Base-by-base conservation (phyloP, 2,888 invertebrate species). In the Acleris sparsana region DNA sequence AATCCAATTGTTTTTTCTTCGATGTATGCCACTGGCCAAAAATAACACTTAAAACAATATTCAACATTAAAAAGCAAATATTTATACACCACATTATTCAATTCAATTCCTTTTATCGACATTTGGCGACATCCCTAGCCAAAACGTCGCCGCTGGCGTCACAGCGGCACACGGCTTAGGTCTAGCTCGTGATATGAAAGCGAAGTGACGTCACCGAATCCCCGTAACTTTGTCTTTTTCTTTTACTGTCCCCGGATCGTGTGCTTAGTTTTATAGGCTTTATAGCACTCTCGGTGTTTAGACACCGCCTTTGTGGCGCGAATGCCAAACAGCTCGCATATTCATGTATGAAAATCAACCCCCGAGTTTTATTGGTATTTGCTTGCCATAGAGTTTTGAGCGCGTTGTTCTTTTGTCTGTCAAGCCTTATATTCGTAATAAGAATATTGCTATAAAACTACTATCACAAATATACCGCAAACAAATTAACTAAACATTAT, bases 261-360 rank as follows among this genome's bases (percentile, higher is more conserved):
- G 86, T 84, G 84, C 89, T 91, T 90, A 91, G 88, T 90, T 92
- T 91, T 89, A 90, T 86, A 85, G 84, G 88, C 90, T 92, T 90
- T 89, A 90, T 86, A 85, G 84, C 84, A 84, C 86, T 83, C 82
- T 64, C 73, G 80, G 80, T 84, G 88, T 85, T 88, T 85, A 87
- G 85, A 84, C 74, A 80, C 77, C 71, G 80, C 77, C 74, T 70
- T 75, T 77, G 79, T 64, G 79, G 73, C 68, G 77, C 74, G 87
- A 86, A 87, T 87, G 76, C 82, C 80, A 86, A 89, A 85, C 78
- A 85, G 70, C 69, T 60, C 72, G 73, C 87, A 89, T 88, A 88
- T 90, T 88, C 87, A 89, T 89, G 79, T 83, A 80, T 83, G 79
- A 80, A 83, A 83, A 84, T 83, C 83, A 79, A 82, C 78, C 64